phyloP scores from a whole-genome alignment of 23 tunicate genomes.

The Oikopleura dioica region DNA sequence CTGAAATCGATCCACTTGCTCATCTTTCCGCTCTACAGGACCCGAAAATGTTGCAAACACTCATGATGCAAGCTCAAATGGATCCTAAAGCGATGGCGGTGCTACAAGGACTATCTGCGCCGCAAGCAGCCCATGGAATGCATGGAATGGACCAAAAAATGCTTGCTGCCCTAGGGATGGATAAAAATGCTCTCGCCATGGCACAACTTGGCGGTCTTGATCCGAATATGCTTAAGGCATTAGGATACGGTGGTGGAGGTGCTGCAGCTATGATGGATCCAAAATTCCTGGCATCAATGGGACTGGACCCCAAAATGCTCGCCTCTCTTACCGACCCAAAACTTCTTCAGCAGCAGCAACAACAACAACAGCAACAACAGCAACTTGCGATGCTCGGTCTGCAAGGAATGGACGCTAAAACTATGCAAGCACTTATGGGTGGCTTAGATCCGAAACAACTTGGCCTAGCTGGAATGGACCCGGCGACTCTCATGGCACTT shows the following conservation, averaged over 20 bases:
- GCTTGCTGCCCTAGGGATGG: not conserved
- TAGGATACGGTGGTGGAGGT: not conserved
- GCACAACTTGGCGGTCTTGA: not conserved
- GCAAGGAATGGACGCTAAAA: too few species aligned
- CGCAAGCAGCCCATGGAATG: not conserved
- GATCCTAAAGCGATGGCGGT: constrained; percentile 5
- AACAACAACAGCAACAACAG: too few species aligned
- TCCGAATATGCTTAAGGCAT: not conserved
- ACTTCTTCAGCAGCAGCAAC: too few species aligned
- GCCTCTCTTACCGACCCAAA: too few species aligned
- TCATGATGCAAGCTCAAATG: constrained; percentile 13
- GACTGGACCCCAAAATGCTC: not conserved
- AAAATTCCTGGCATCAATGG: not conserved
- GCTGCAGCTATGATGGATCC: too few species aligned
- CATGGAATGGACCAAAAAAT: not conserved
- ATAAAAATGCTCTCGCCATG: not conserved
- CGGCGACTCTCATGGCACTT: too few species aligned
- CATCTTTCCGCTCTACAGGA: not conserved
- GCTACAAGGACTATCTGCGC: not conserved
- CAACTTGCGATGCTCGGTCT: too few species aligned
- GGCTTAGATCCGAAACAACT: too few species aligned
- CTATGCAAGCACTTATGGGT: too few species aligned
- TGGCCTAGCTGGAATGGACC: too few species aligned
- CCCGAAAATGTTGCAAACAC: constrained; percentile 13
- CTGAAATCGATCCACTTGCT: not conserved